Evolutionary conservation across 1,140 invertebrate genomes (phyloP).

Genomic region (Pinna nobilis): DNA sequence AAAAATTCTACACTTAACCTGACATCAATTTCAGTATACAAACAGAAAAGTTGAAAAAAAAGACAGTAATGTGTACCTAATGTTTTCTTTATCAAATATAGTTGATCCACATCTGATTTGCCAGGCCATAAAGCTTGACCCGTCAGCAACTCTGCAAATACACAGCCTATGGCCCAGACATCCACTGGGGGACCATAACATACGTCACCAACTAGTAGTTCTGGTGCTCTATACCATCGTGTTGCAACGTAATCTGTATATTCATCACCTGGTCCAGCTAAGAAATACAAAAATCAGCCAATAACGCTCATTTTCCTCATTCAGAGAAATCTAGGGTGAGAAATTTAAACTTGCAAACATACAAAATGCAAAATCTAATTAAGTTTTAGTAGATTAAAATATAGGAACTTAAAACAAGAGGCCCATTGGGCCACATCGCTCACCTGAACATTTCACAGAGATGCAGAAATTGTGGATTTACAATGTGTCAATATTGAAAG

Average conservation of each 20-base stretch:
- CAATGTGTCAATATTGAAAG: too few species aligned
- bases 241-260: slow-evolving; percentile 99
- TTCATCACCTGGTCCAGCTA: slow-evolving; percentile 89
- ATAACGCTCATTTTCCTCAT: too few species aligned
- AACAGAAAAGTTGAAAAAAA: slow-evolving; percentile 2
- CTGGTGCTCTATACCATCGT: slow-evolving; percentile 96
- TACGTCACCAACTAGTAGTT: slow-evolving; percentile 97
- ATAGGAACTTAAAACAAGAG: too few species aligned
- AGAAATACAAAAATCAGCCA: too few species aligned
- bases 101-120: slow-evolving; percentile 98
- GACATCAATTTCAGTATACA: not conserved
- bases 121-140: slow-evolving; percentile 90
- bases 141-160: slow-evolving; percentile 95
- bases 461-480: too few species aligned
- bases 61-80: slow-evolving; percentile 74
- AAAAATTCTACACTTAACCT: not conserved
- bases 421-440: too few species aligned
- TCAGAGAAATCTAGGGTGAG: too few species aligned
- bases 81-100: slow-evolving; percentile 95
- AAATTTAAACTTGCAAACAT: too few species aligned
- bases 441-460: too few species aligned
- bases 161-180: slow-evolving; percentile 94
- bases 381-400: too few species aligned
- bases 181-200: slow-evolving; percentile 98
- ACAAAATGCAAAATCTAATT: too few species aligned